Conservation (phyloP, 1,140 invertebrate genomes). For the Aphelenchoides avenae region DNA sequence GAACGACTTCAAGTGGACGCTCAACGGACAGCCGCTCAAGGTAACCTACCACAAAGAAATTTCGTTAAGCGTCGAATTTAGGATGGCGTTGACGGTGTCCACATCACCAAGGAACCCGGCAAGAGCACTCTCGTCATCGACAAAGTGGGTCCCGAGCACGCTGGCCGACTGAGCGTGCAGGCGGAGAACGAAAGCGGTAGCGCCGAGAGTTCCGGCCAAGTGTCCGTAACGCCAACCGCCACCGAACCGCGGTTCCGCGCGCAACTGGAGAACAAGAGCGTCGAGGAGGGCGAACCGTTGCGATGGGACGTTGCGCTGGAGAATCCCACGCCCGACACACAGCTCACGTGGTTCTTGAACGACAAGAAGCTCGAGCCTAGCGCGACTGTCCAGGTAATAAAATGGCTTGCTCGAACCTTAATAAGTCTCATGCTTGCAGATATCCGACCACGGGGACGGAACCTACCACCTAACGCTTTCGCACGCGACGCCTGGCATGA, state of each 20-base stretch:
- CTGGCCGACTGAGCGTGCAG: slow-evolving; percentile 32
- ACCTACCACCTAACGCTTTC: too few relatives aligned
- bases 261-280: slow-evolving; percentile 21
- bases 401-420: not conserved
- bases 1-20: slow-evolving; percentile 40
- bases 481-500: slow-evolving; percentile 79
- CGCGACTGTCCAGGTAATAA: slow-evolving; percentile 4
- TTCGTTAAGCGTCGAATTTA: slow-evolving; percentile 17
- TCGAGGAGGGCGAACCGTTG: slow-evolving; percentile 29
- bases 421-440: too few relatives aligned
- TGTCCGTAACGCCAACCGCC: not conserved
- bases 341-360: slow-evolving; percentile 44
- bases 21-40: slow-evolving; percentile 49
- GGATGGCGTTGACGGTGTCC: slow-evolving; percentile 47
- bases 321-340: slow-evolving; percentile 26
- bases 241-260: not conserved
- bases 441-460: not conserved
- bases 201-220: slow-evolving; percentile 26
- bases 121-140: slow-evolving; percentile 42
- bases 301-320: slow-evolving; percentile 31
- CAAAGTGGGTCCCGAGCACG: slow-evolving; percentile 29
- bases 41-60: slow-evolving; percentile 12
- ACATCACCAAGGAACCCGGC: slow-evolving; percentile 33
- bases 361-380: slow-evolving; percentile 27
- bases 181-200: slow-evolving; percentile 53